Percentiles rank a stretch among this genome's conserved stretches.
Evolutionary conservation across 1,140 invertebrate genomes (phyloP).

Genomic region (Arctopsyche grandis): DNA sequence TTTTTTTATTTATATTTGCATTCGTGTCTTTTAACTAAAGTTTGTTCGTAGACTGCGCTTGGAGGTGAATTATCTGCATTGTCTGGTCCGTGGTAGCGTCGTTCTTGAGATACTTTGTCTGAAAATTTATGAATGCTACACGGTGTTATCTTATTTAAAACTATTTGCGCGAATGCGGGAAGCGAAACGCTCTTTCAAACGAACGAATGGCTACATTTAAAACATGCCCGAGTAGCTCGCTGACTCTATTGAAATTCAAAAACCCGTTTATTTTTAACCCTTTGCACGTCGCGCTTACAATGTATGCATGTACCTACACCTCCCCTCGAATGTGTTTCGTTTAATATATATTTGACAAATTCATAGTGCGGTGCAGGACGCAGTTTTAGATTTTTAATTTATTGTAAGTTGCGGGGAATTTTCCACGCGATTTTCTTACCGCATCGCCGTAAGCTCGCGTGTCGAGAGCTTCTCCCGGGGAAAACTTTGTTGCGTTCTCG

Average conservation of each 20-base stretch:
- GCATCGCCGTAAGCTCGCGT: not conserved
- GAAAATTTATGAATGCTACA: constrained; percentile 40
- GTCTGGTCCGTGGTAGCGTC: not conserved
- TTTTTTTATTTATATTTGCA: not conserved
- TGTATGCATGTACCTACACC: not conserved
- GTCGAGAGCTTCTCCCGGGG: not conserved
- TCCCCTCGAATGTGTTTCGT: too few relatives aligned
- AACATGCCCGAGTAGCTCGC: constrained; percentile 19
- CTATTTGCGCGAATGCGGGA: constrained; percentile 35
- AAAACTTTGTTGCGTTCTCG: too few relatives aligned
- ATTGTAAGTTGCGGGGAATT: not conserved
- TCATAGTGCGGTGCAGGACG: too few relatives aligned
- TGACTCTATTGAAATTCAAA: constrained; percentile 21
- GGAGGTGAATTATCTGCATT: constrained; percentile 23
- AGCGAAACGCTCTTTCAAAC: constrained; percentile 27
- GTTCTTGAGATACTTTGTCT: constrained; percentile 32
- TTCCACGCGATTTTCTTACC: not conserved
- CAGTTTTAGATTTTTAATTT: too few relatives aligned
- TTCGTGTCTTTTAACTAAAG: not conserved
- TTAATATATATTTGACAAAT: too few relatives aligned
- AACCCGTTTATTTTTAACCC: constrained; percentile 1
- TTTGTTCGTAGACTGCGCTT: not conserved
- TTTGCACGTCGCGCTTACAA: not conserved
- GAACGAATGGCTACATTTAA: constrained; percentile 25
- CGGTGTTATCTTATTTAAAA: constrained; percentile 39